phyloP scores from a whole-genome alignment of 2,888 invertebrate genomes.

The Polietes domitor region DNA sequence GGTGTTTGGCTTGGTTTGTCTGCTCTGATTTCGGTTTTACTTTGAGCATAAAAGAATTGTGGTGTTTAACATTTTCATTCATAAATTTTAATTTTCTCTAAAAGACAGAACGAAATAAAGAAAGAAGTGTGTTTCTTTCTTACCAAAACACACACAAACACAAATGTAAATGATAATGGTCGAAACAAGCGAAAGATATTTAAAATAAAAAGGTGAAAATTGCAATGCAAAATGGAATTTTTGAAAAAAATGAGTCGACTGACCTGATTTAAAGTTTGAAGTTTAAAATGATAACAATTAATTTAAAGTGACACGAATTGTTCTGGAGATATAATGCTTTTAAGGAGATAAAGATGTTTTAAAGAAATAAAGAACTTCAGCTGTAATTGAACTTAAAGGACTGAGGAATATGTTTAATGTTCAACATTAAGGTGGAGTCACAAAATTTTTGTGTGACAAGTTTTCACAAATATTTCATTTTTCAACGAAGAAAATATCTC shows the following conservation, averaged over 20 bases:
- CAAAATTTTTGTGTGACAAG: too few relatives aligned
- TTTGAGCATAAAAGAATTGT: constrained; percentile 35
- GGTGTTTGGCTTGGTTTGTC: constrained; percentile 3
- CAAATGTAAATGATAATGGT: background rate
- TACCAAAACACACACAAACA: background rate
- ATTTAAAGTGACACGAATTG: background rate
- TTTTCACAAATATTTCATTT: too few relatives aligned
- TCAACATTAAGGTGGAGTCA: too few relatives aligned
- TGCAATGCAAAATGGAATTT: too few relatives aligned
- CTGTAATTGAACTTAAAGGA: too few relatives aligned
- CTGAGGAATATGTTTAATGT: too few relatives aligned
- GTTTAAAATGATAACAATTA: background rate
- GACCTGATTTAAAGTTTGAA: background rate
- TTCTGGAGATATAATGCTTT: too few relatives aligned
- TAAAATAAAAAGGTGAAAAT: too few relatives aligned
- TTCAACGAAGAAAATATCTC: too few relatives aligned
- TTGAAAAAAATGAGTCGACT: too few relatives aligned
- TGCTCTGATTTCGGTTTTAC: constrained; percentile 33
- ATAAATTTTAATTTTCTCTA: constrained; percentile 32
- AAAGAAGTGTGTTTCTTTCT: background rate
- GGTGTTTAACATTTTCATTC: constrained; percentile 29
- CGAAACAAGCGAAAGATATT: background rate
- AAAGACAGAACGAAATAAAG: constrained; percentile 17
- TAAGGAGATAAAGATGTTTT: too few relatives aligned
- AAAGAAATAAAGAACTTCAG: too few relatives aligned